Conservation (phyloP, 2,797 vertebrate genomes). For the Chanos chanos region DNA sequence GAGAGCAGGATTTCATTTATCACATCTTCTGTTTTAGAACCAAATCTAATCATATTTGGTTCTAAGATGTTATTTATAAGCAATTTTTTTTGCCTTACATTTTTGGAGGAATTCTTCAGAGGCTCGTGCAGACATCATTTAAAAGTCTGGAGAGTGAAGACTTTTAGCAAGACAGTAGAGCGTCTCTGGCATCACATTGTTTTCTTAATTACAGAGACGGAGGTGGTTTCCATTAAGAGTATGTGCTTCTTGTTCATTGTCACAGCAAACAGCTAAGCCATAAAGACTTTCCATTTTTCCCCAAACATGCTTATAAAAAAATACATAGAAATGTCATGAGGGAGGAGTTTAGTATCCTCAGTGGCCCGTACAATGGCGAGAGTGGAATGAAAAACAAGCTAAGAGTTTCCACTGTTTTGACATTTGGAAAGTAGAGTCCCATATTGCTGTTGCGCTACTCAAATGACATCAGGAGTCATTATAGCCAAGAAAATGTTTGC, state of each 20-base stretch:
- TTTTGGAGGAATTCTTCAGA: too few relatives aligned
- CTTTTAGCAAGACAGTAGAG: neutral
- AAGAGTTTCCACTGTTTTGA: neutral
- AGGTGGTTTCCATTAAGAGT: neutral
- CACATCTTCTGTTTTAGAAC: too few relatives aligned
- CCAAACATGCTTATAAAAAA: too few relatives aligned
- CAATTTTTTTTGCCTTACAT: too few relatives aligned
- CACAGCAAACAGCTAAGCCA: neutral
- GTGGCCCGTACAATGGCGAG: conserved; percentile 19
- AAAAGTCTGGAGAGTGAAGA: too few relatives aligned
- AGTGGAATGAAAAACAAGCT: conserved; percentile 29
- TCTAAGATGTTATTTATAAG: too few relatives aligned
- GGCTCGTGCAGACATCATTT: too few relatives aligned
- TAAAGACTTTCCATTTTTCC: neutral
- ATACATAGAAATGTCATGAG: conserved; percentile 5
- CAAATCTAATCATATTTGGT: too few relatives aligned
- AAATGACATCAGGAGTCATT: neutral
- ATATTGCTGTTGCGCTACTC: neutral
- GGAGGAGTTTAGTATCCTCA: conserved; percentile 4
- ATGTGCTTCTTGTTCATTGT: neutral
- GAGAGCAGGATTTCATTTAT: too few relatives aligned
- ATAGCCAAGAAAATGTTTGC: too few relatives aligned
- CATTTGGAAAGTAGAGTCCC: neutral
- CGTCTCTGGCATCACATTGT: neutral
- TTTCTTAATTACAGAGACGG: too few relatives aligned